Evolutionary conservation across 2,888 invertebrate genomes (phyloP), one percentile per base, ranked within the genome.

Genomic region (Pterostichus madidus): DNA sequence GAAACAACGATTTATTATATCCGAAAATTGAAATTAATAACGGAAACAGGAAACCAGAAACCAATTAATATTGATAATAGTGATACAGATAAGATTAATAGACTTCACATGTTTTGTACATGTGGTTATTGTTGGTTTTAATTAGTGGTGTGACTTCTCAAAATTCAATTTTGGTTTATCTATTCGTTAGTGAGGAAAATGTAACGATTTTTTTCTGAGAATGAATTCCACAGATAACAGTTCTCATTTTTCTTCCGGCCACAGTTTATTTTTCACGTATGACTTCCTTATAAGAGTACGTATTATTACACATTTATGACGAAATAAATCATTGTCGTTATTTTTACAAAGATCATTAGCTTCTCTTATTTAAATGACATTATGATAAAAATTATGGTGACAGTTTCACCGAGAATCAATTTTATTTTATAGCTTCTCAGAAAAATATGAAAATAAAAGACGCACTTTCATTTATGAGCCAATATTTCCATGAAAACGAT

Each of bases 401-500:
- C 8, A 39, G 39, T 5, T 39, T 6, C 39, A 39, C 39, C 39
- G 8, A 39, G 39, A 39, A 39, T 39, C 39, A 59, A 59, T 59
- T 59, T 59, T 59, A 59, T 59, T n/a, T 8, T 24, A 31, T 59
- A 31, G 11, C 24, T 59, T 31, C 31, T 11, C 8, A 24, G 31
- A 24, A 59, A 59, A 59, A 24, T 8, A 56, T 56, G 56, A 24
- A 56, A 56, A 56, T 56, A n/a, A 56, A 56, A 17, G 35, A 39
- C 39, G 39, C 39, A 39, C 39, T 59, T 59, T 59, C 11, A 31
- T 59, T 10, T 59, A 24, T 59, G 31, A 3, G 24, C 11, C 59
- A 59, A 59, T 59, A 59, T 59, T 59, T 59, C 59, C 59, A 31
- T 59, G 31, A 17, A 59, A 59, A 59, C 24, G 10, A 59, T 59